Evolutionary conservation across 2,888 invertebrate genomes (phyloP), one percentile per base, ranked within the genome.

Genomic region (Malthinus seriepunctatus): DNA sequence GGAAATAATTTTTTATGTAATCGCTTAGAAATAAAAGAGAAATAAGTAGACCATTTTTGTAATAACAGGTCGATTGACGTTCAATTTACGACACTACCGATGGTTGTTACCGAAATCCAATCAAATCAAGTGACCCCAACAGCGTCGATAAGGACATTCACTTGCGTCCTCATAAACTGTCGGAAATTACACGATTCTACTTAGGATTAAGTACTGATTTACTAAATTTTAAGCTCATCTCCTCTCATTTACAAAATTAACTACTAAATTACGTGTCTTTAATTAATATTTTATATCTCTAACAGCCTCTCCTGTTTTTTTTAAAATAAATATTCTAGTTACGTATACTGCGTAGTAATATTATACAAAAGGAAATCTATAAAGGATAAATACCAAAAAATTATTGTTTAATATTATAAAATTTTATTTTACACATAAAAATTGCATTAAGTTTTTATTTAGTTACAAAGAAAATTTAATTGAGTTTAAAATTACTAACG

Each of bases 101-200:
- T 72, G 72, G 71, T 69, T 71, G 73, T 72, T 73, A 71, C 71
- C 64, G 71, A 71, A 73, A 75, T 75, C 76, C 75, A 75, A 75
- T 76, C 75, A 73, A 74, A 75, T 74, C 72, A 72, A 76, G 74
- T 74, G 73, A 72, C 72, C 71, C 55, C 71, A 68, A 67, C 69
- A 15, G 63, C 55, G 56, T 62, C 69, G 63, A 64, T 68, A 70
- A 70, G 70, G 69, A 70, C 65, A 64, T 64, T 68, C 67, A 69
- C 67, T 64, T 67, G 56, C 60, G 64, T 60, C 56, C 60, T 72
- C 72, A 73, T 75, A 74, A 75, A 74, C 70, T 68, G 70, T 68
- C 74, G 75, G 74, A 76, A 76, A 75, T 76, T 76, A 73, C 75
- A 68, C 71, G 69, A 73, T 74, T 74, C 70, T 71, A 71, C 69